These are phyloP conservation scores for Hepsetus odoe DNA, from an alignment of 2,113 vertebrate genomes.

Conservation along the genomic window DNA sequence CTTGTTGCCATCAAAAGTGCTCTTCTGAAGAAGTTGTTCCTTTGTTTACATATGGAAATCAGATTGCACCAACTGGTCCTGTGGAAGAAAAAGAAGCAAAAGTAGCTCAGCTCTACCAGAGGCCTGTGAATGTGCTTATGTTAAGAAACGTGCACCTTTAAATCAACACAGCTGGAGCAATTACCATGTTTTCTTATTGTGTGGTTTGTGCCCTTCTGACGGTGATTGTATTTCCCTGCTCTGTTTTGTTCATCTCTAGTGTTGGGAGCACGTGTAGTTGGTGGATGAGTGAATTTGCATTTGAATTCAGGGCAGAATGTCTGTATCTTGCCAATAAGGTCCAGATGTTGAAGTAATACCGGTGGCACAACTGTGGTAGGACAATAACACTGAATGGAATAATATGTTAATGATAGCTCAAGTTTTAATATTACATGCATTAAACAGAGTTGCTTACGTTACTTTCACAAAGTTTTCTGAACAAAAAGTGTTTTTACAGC, in stretches of 20 bases:
- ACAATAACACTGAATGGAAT: neutral
- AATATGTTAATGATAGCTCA: neutral
- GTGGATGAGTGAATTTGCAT: constrained; percentile 5
- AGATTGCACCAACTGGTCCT: constrained; percentile 31
- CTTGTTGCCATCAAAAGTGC: constrained; percentile 34
- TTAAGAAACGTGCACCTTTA: constrained; percentile 38
- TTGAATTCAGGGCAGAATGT: neutral
- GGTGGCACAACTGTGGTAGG: neutral
- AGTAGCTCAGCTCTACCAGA: constrained; percentile 3
- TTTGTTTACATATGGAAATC: constrained; percentile 34
- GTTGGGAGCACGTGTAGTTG: neutral
- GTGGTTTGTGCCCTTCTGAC: neutral
- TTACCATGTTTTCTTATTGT: constrained; percentile 40
- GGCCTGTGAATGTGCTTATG: constrained; percentile 10
- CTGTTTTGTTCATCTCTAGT: constrained; percentile 1
- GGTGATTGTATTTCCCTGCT: constrained; percentile 1
- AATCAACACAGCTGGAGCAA: constrained; percentile 50
- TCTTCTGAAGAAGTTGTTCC: constrained; percentile 21
- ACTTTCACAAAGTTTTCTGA: neutral
- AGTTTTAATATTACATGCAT: neutral
- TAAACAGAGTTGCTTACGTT: neutral
- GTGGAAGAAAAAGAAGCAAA: neutral
- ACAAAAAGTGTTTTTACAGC: neutral
- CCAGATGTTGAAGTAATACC: neutral
- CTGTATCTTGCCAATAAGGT: neutral